Conservation (phyloP, 2,888 invertebrate species). For the Drosophila anceps region DNA sequence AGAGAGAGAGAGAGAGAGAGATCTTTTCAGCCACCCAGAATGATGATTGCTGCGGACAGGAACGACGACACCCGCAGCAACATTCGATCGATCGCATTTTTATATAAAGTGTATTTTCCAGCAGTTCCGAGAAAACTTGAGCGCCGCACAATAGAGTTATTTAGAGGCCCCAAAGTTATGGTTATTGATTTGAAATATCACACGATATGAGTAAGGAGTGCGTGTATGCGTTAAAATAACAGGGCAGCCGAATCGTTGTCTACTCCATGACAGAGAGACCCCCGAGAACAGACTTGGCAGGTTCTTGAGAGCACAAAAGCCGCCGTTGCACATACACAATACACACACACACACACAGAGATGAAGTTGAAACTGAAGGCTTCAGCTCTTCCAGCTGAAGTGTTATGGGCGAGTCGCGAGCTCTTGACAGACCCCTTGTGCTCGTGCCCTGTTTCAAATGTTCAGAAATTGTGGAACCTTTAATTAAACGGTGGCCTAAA, state of each 20-base stretch:
- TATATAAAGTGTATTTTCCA: slow-evolving; percentile 46
- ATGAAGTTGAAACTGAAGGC: slow-evolving; percentile 36
- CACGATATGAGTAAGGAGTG: slow-evolving; percentile 57
- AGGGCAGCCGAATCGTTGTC: slow-evolving; percentile 56
- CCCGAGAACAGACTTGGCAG: slow-evolving; percentile 47
- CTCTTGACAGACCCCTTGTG: slow-evolving; percentile 78
- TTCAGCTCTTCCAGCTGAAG: slow-evolving; percentile 49
- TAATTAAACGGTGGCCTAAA: slow-evolving; percentile 85
- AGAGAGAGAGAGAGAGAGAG: neutral
- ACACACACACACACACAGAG: slow-evolving; percentile 5
- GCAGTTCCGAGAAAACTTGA: slow-evolving; percentile 76
- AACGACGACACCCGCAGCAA: slow-evolving; percentile 62
- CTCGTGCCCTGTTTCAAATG: slow-evolving; percentile 81
- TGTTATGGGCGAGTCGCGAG: slow-evolving; percentile 69
- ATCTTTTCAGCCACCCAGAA: slow-evolving; percentile 67
- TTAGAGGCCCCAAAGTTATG: slow-evolving; percentile 70
- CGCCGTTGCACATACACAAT: slow-evolving; percentile 36
- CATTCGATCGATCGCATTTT: slow-evolving; percentile 21
- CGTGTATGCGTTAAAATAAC: slow-evolving; percentile 71
- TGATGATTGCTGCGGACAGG: slow-evolving; percentile 15
- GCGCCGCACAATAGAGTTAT: slow-evolving; percentile 82
- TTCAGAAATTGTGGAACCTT: slow-evolving; percentile 79
- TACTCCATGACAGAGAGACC: slow-evolving; percentile 44
- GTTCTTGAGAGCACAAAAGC: slow-evolving; percentile 63
- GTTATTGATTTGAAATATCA: slow-evolving; percentile 81